Conservation (phyloP, 35 echinoderm and acorn worm species). For the Ophiothrix spiculata region DNA sequence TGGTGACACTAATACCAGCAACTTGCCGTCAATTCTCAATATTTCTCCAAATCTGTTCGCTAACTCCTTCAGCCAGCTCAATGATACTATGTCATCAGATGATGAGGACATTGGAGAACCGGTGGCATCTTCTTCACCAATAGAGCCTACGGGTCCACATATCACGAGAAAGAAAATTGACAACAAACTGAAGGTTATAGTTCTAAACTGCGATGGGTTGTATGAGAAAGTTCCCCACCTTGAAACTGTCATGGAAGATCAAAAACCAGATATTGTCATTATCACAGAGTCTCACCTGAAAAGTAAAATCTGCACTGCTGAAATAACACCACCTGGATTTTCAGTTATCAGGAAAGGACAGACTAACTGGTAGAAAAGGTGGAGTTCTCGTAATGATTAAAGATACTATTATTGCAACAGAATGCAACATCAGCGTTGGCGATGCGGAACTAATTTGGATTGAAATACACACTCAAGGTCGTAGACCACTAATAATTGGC, state of each 20-base stretch:
- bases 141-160: neutral
- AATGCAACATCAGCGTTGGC: conserved; percentile 16
- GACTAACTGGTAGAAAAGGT: neutral
- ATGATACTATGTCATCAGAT: neutral
- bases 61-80: conserved; percentile 27
- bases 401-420: conserved; percentile 2
- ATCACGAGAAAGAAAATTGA: neutral
- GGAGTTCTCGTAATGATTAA: conserved; percentile 22
- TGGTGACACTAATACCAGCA: conserved; percentile 15
- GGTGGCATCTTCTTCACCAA: conserved; percentile 19
- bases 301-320: conserved; percentile 22
- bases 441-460: conserved; percentile 33
- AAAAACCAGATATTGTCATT: no score
- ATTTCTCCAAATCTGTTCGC: neutral
- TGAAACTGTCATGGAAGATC: conserved; percentile 25
- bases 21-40: conserved; percentile 22
- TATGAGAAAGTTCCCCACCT: conserved; percentile 38
- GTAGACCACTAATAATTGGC: conserved; percentile 32
- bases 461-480: conserved; percentile 21
- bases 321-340: conserved; percentile 30
- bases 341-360: no score
- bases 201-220: conserved; percentile 39
- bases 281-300: conserved; percentile 46
- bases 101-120: conserved; percentile 26
- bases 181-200: conserved; percentile 4